These are phyloP conservation scores for Fulmarus glacialis DNA, from an alignment of 2,113 vertebrate genomes.

Conservation along the genomic window DNA sequence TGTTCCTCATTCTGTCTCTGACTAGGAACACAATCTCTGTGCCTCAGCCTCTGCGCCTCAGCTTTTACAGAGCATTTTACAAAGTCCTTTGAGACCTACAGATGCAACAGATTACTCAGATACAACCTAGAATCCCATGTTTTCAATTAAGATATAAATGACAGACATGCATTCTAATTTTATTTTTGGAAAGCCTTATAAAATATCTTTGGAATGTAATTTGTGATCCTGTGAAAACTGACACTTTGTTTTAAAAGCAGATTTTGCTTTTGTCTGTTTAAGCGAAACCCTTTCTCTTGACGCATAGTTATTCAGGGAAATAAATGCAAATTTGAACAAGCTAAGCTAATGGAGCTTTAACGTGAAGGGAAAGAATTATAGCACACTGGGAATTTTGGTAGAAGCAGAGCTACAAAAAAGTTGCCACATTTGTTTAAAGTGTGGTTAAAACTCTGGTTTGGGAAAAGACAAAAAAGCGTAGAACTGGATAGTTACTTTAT, in stretches of 20 bases:
- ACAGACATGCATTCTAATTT: neutral
- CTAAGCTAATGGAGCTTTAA: constrained; percentile 39
- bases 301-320: constrained; percentile 36
- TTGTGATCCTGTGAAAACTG: constrained; percentile 19
- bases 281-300: constrained; percentile 45
- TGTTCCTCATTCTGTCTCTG: neutral
- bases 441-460: constrained; percentile 55
- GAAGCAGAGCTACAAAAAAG: constrained; percentile 52
- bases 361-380: constrained; percentile 43
- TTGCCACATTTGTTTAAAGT: constrained; percentile 61
- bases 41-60: neutral
- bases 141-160: constrained; percentile 42
- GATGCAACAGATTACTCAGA: constrained; percentile 1
- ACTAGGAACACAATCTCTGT: neutral
- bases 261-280: constrained; percentile 30
- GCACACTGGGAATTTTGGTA: constrained; percentile 34
- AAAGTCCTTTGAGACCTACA: constrained; percentile 12
- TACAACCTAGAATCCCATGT: neutral
- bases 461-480: constrained; percentile 65
- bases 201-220: constrained; percentile 45
- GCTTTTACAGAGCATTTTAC: constrained; percentile 19
- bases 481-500: constrained; percentile 54
- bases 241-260: constrained; percentile 31
- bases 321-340: constrained; percentile 34
- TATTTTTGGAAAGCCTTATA: constrained; percentile 20